Evolutionary conservation across 2,888 invertebrate genomes (phyloP), one percentile per base, ranked within the genome.

Genomic region (Acanthoscelides obtectus): DNA sequence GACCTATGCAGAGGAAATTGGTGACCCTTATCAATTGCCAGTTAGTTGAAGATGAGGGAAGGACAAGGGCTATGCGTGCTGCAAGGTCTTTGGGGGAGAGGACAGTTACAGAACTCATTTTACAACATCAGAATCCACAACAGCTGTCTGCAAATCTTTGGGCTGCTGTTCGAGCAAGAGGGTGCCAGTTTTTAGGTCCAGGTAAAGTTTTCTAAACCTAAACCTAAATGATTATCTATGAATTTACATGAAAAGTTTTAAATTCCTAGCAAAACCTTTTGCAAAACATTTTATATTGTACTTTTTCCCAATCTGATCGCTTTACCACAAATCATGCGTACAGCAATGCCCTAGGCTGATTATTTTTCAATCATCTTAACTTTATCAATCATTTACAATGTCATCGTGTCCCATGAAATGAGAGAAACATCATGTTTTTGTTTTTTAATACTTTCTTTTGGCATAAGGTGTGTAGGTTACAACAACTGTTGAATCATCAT

Each of bases 171-270:
- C 88, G 99, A 67, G 95, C 97, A 0, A 90, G 98, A 72, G 99
- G 99, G 69, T 99, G 99, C 83, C 99, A 99, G 87, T 99, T 99
- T 87, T 90, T 99, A 27, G 99, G 99, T 6, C 98, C 98, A 78
- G 84, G 84, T 84, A 76, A 68, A 74, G 1, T 45, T 45, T 45
- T n/a, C n/a, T n/a, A n/a, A n/a, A n/a, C n/a, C n/a, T n/a, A n/a
- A n/a, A n/a, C n/a, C n/a, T n/a, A n/a, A n/a, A n/a, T n/a, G n/a
- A n/a, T n/a, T n/a, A n/a, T n/a, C n/a, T n/a, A n/a, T n/a, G n/a
- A n/a, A n/a, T n/a, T n/a, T n/a, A n/a, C n/a, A n/a, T n/a, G n/a
- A n/a, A n/a, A n/a, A n/a, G n/a, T n/a, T n/a, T n/a, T n/a, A n/a
- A n/a, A n/a, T n/a, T n/a, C n/a, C n/a, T n/a, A n/a, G n/a, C n/a